Evolutionary conservation across 2,888 invertebrate genomes (phyloP), one percentile per base, ranked within the genome.

Genomic region (Zaprionus bogoriensis): DNA sequence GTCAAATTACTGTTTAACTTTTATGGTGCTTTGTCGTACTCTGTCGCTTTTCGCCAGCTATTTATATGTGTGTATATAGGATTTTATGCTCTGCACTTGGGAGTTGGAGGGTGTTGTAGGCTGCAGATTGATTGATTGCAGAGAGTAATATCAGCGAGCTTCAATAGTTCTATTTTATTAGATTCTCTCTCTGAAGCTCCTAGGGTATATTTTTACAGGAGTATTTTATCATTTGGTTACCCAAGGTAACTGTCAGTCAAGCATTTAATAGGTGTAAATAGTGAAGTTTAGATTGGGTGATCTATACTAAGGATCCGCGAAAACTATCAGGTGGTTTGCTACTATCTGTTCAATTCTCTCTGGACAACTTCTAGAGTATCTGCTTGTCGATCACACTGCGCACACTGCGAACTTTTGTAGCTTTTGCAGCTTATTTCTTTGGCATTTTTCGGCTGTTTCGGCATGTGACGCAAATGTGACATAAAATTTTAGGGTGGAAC

Each of bases 1-100:
- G 85, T 81, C 85, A 81, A 86, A 86, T 86, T 80, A 86, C 78
- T 84, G 78, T 82, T 83, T 59, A 84, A 82, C 87, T 82, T 82
- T 85, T 82, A 80, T 80, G 76, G 80, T 79, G 61, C 79, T 85
- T 84, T 65, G 74, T 83, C 63, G 74, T 71, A 62, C 68, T 81
- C 66, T 79, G 83, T 76, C 77, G 67, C 77, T 74, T 62, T 75
- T 75, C 48, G 63, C 58, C 39, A 62, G 80, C 83, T 79, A 85
- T 85, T 76, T 82, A 62, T 63, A 54, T 54, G 47, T 30, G 14
- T 14, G 32, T 36, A 5, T 12, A 36, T 14, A 36, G 17, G 17
- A 36, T 36, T 36, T 14, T 9, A 36, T 36, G 17, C 32, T 9
- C 32, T 36, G 32, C 17, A 36, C 3, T 2, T 2, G 3, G 7